Evolutionary conservation across 2,888 invertebrate species (phyloP).

Genomic region (Lasioglossum leucozonium): DNA sequence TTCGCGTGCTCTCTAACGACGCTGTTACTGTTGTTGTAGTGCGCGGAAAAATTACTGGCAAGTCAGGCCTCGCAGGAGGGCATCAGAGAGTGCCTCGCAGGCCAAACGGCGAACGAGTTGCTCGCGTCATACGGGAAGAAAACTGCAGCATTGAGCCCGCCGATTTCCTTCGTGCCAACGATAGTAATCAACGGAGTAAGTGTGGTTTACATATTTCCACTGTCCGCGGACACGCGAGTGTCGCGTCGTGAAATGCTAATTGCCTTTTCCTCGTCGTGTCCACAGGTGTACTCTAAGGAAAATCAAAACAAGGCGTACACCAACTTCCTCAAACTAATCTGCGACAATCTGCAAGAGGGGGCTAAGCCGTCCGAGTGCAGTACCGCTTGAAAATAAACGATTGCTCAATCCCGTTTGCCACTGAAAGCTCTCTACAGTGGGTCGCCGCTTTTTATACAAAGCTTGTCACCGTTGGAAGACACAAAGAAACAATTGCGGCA

Average conservation of each 20-base stretch:
- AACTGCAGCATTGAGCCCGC: slow-evolving; percentile 78
- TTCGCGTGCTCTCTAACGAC: not conserved
- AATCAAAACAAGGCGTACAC: slow-evolving; percentile 64
- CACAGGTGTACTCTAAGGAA: slow-evolving; percentile 65
- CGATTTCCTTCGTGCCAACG: slow-evolving; percentile 83
- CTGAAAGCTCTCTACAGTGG: slow-evolving; percentile 34
- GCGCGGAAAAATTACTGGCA: slow-evolving; percentile 77
- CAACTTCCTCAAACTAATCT: slow-evolving; percentile 73
- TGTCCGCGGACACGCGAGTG: not conserved
- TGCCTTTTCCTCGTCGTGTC: not conserved
- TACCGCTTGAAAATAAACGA: slow-evolving; percentile 35
- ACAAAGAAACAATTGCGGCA: not conserved
- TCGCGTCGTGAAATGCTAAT: not conserved
- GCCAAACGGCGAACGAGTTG: slow-evolving; percentile 78
- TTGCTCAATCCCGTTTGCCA: slow-evolving; percentile 28
- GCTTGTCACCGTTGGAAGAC: not conserved
- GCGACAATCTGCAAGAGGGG: slow-evolving; percentile 61
- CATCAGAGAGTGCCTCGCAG: slow-evolving; percentile 77
- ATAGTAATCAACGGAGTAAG: slow-evolving; percentile 83
- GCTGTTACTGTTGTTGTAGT: slow-evolving; percentile 76
- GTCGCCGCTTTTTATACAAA: slow-evolving; percentile 31
- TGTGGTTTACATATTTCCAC: slow-evolving; percentile 60
- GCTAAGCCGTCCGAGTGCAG: slow-evolving; percentile 69
- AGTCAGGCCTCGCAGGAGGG: slow-evolving; percentile 57
- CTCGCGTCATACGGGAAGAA: slow-evolving; percentile 82